Base-by-base conservation (phyloP, 2,888 invertebrate genomes). In the Blastobasis adustella region DNA sequence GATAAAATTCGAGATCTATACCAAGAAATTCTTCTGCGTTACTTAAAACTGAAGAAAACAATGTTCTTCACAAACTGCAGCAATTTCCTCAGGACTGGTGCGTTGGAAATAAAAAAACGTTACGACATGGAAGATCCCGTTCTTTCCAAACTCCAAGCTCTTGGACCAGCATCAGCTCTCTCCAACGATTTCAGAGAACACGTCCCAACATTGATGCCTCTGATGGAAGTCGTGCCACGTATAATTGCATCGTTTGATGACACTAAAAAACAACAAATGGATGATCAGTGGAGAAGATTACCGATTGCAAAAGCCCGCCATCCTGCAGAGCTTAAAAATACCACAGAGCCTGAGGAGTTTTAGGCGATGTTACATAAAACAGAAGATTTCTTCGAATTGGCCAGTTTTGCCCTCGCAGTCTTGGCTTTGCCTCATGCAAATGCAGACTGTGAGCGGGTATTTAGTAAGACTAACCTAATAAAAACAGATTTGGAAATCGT, bases 281-380 rank as follows among this genome's bases (percentile, higher is more conserved):
- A 42, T 8, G 42, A 42, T 9, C 42, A 42, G 10, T 42, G 42
- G 42, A 42, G 42, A 42, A 42, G 42, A 42, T 10, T 42, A 10
- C 42, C 42, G 6, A 46, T 45, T 51, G 51, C 45, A n/a, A 48
- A 43, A 50, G 50, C 54, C 36, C 51, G 49, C 41, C 45, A 49
- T 54, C 56, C 54, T 50, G 46, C 45, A 58, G 46, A 44, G n/a
- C 42, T 58, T 10, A 45, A 50, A 36, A 49, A 51, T 43, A 51
- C 47, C 9, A 49, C 36, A 37, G 52, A 54, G 47, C 54, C 54
- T 44, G 58, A 56, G 47, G 46, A 54, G 44, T 53, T 58, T 54
- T 56, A 53, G 54, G 54, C 56, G 5, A 37, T 47, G 42, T 51
- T 55, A 57, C 50, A 47, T 37, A 55, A 57, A 52, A 56, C 51